phyloP scores from a whole-genome alignment of 2,888 invertebrate species.

The Oscheius sp. region DNA sequence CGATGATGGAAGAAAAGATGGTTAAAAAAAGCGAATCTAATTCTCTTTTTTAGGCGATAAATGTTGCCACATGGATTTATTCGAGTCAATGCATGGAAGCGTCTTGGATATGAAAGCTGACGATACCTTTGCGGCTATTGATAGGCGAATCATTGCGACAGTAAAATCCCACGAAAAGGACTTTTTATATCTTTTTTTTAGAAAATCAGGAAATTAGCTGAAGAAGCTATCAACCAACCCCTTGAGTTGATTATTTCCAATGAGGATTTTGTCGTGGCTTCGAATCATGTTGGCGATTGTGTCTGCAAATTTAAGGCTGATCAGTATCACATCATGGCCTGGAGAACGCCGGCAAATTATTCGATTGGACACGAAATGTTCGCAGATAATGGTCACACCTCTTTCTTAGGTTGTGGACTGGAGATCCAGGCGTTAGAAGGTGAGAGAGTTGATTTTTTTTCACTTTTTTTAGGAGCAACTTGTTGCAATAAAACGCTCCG shows the following conservation, averaged over 20 bases:
- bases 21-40: background rate
- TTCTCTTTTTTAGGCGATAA: background rate
- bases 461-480: background rate
- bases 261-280: background rate
- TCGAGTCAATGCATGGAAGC: background rate
- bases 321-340: background rate
- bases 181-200: too few relatives aligned
- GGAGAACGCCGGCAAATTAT: conserved; percentile 11
- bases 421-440: background rate
- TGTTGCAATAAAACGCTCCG: conserved; percentile 3
- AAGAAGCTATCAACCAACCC: conserved; percentile 3
- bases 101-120: conserved; percentile 2
- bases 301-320: conserved; percentile 1
- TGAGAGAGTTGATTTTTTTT: background rate
- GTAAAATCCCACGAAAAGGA: too few relatives aligned
- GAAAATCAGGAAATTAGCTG: too few relatives aligned
- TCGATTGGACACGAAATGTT: background rate
- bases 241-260: conserved; percentile 5
- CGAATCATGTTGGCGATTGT: background rate
- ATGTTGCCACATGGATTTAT: conserved; percentile 13
- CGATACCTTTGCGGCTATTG: background rate
- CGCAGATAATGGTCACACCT: conserved; percentile 3
- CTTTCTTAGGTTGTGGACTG: background rate
- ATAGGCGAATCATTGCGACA: conserved; percentile 2
- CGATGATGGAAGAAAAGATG: too few relatives aligned